Conservation (phyloP, 2,113 vertebrate genomes). For the Chamaea fasciata region DNA sequence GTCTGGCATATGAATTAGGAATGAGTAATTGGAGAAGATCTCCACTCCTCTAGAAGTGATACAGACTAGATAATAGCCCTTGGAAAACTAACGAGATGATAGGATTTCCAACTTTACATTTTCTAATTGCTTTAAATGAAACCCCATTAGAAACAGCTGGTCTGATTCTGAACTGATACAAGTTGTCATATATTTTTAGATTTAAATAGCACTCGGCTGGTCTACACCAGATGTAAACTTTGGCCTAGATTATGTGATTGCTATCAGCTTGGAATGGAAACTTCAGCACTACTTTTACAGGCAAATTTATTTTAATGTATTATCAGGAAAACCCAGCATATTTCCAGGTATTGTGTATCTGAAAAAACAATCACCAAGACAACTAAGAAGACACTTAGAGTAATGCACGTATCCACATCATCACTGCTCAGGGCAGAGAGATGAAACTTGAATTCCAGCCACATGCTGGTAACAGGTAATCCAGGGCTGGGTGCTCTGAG, state of each 20-base stretch:
- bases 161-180: constrained; percentile 23
- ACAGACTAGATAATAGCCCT: constrained; percentile 26
- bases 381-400: not conserved
- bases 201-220: not conserved
- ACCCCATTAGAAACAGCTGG: constrained; percentile 43
- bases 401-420: not conserved
- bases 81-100: constrained; percentile 37
- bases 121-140: constrained; percentile 58
- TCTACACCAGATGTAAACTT: constrained; percentile 23
- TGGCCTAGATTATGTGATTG: constrained; percentile 11
- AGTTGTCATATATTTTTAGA: constrained; percentile 35
- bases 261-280: constrained; percentile 20
- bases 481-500: not conserved
- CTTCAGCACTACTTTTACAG: not conserved
- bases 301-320: not conserved
- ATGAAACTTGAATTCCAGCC: not conserved
- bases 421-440: not conserved
- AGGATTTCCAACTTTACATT: constrained; percentile 43
- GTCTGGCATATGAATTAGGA: constrained; percentile 29
- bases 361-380: constrained; percentile 19
- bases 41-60: constrained; percentile 10
- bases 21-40: constrained; percentile 46
- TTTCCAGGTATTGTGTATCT: constrained; percentile 30
- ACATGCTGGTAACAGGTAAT: not conserved
- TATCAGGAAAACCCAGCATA: constrained; percentile 20